These are phyloP conservation scores for Mastomys natalensis DNA, from an alignment of 2,113 vertebrate genomes.

Conservation along the genomic window DNA sequence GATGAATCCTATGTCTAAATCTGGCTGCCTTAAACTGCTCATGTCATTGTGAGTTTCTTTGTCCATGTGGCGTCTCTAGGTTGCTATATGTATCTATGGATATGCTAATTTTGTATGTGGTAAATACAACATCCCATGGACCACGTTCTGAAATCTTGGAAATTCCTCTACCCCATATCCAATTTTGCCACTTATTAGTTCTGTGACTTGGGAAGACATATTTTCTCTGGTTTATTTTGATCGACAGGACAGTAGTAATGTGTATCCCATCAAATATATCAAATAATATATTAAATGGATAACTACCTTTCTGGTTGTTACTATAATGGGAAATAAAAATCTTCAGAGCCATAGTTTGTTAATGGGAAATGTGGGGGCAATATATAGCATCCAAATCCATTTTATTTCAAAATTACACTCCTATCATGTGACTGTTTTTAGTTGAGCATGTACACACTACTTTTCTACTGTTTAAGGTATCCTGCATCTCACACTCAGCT, in stretches of 20 bases:
- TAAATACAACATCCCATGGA: background rate
- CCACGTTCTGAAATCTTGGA: background rate
- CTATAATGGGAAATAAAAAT: background rate
- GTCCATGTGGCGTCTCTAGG: background rate
- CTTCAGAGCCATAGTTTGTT: background rate
- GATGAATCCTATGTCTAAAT: background rate
- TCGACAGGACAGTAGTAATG: background rate
- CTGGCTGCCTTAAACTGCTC: background rate
- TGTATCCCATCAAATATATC: background rate
- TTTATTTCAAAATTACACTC: background rate
- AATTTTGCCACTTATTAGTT: conserved; percentile 35
- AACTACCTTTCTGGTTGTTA: background rate
- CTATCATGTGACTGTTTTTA: background rate
- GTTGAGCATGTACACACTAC: background rate
- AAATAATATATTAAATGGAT: background rate
- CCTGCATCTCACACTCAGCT: background rate
- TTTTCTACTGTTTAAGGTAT: background rate
- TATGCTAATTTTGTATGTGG: background rate
- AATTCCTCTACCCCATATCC: background rate
- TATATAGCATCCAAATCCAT: background rate
- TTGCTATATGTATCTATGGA: background rate
- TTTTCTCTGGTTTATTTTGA: background rate
- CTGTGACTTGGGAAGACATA: background rate
- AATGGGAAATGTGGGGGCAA: background rate
- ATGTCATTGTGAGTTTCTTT: background rate